These are phyloP conservation scores for Tamandua tetradactyla DNA, from an alignment of 2,797 vertebrate genomes.

Conservation along the genomic window DNA sequence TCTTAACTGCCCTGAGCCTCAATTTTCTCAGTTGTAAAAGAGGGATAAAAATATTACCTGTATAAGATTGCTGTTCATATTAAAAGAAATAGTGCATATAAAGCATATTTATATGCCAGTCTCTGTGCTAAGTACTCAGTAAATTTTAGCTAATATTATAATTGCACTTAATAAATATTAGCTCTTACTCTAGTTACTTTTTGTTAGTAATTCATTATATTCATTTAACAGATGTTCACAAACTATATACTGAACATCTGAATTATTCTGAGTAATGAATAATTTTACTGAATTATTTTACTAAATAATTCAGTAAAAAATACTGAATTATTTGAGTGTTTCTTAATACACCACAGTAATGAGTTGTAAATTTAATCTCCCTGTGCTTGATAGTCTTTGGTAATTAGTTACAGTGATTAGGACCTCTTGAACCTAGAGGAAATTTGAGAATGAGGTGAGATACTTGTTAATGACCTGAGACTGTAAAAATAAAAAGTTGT, in stretches of 20 bases:
- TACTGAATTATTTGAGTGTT: neutral
- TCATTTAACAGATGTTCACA: neutral
- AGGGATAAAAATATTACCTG: neutral
- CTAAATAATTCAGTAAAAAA: too few relatives aligned
- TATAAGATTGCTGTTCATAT: neutral
- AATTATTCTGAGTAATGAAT: too few relatives aligned
- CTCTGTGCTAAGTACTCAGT: too few relatives aligned
- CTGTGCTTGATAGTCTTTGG: neutral
- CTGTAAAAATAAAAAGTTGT: neutral
- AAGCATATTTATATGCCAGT: neutral
- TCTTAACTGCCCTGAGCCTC: neutral
- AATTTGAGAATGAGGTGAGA: neutral
- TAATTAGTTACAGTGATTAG: neutral
- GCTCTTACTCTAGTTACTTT: neutral
- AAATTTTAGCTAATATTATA: neutral
- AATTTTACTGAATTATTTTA: too few relatives aligned
- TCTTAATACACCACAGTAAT: neutral
- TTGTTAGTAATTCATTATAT: neutral
- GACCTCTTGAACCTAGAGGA: neutral
- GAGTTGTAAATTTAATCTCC: neutral
- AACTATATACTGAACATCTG: too few relatives aligned
- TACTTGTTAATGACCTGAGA: neutral
- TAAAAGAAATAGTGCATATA: neutral
- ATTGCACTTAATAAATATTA: neutral
- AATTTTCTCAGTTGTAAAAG: too few relatives aligned